Base-by-base conservation (phyloP, 2,888 invertebrate species). In the Erpobdella octoculata region DNA sequence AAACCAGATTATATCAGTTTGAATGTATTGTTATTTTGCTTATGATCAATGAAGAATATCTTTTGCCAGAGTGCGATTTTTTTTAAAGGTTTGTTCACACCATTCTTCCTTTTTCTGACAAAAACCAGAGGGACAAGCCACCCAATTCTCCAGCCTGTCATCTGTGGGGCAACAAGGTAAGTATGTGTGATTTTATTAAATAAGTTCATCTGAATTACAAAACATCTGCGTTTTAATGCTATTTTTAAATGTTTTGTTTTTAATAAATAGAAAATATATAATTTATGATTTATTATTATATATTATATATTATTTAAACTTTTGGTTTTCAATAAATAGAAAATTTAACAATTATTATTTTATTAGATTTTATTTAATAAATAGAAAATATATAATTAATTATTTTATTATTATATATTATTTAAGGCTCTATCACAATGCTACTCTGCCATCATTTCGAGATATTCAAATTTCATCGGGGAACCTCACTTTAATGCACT, bases 401-500 rank as follows among this genome's bases (percentile, higher is more conserved):
- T 28, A 58, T 21, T 8, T 12, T 9, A 12, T n/a, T n/a, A 12
- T 58, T n/a, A 6, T 4, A 64, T 37, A 0, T 9, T 64, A 41
- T 65, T 53, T 33, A 41, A 76, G 76, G 37, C 58, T 3, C 65
- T 76, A 61, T 69, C 64, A 18, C 36, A 28, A 3, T 73, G 70
- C 38, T 77, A 70, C 0, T 93, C 94, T 2, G 65, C 71, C 35
- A 74, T 76, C 79, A 94, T 90, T 82, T 90, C 90, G 0, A 92
- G 93, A 80, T 95, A 92, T 80, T 88, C 89, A 28, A 88, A 90
- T 2, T 97, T 95, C 84, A 92, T 97, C 68, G 97, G 97, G 0
- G 88, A 92, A 0, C 91, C 91, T 71, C 97, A 97, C 84, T 89
- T 95, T 73, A 90, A 92, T 83, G 91, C 92, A 0, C 90, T 96